A percentile compares a stretch with the other conserved stretches of the same genome.
phyloP scores from a whole-genome alignment of 2,797 vertebrate species.

The Gephyroberyx darwinii region DNA sequence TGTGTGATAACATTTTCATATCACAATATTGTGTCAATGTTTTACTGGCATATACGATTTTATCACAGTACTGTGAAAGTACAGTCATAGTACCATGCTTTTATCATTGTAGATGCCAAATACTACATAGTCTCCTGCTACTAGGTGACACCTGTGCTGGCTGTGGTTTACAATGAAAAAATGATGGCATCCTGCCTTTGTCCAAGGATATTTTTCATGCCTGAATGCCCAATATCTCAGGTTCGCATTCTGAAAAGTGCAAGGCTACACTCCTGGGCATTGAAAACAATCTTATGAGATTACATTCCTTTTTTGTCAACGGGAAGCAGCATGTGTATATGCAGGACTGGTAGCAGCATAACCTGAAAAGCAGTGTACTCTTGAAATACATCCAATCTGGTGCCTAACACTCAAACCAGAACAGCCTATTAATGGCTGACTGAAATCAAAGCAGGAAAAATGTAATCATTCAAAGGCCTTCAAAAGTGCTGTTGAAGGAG shows the following conservation, averaged over 20 bases:
- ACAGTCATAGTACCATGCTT: too few relatives aligned
- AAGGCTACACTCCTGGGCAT: neutral
- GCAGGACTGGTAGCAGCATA: constrained; percentile 4
- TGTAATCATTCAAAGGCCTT: neutral
- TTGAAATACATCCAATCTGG: neutral
- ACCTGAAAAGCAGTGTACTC: constrained; percentile 10
- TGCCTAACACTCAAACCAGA: constrained; percentile 24
- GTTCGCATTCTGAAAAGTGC: neutral
- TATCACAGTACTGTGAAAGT: too few relatives aligned
- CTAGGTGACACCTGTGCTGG: too few relatives aligned
- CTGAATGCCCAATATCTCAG: neutral
- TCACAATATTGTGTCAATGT: neutral
- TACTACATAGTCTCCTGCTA: too few relatives aligned
- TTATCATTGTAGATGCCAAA: too few relatives aligned
- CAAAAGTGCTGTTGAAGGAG: neutral
- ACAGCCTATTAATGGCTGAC: constrained; percentile 20
- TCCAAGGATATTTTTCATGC: too few relatives aligned
- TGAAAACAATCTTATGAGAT: constrained; percentile 24
- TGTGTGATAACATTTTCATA: neutral
- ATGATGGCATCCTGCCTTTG: too few relatives aligned
- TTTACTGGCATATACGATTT: too few relatives aligned
- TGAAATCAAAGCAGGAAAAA: constrained; percentile 1
- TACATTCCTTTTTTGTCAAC: constrained; percentile 22
- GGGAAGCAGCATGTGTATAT: constrained; percentile 20
- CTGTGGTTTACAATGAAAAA: too few relatives aligned